phyloP scores from a whole-genome alignment of 2,113 vertebrate species.

The Ailuropoda melanoleuca region DNA sequence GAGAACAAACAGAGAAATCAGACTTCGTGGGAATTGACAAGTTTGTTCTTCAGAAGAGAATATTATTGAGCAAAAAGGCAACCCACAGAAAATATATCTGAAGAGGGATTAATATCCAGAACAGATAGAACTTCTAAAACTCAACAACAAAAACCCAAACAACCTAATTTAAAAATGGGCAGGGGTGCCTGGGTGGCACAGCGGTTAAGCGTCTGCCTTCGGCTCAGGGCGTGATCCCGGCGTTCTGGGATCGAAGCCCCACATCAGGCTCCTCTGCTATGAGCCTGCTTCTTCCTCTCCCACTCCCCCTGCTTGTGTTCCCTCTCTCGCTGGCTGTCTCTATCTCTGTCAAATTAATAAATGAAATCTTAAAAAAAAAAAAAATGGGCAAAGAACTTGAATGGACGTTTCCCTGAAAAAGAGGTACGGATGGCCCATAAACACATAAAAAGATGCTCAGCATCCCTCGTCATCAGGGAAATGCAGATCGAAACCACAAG shows the following conservation, averaged over 20 bases:
- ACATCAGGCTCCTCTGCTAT: too few species aligned
- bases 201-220: too few species aligned
- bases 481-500: neutral
- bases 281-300: too few species aligned
- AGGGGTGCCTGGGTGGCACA: too few species aligned
- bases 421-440: too few species aligned
- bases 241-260: too few species aligned
- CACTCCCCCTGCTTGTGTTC: too few species aligned
- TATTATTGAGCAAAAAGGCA: neutral
- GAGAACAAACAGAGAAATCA: neutral
- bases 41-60: neutral
- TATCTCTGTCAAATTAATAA: too few species aligned
- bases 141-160: neutral
- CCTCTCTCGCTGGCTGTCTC: too few species aligned
- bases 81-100: neutral
- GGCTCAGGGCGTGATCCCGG: too few species aligned
- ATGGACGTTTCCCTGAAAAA: neutral
- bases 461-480: neutral
- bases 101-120: neutral
- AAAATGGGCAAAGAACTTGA: neutral
- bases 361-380: too few species aligned
- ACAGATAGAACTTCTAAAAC: neutral
- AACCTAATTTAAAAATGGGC: neutral
- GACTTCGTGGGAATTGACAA: neutral
- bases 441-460: neutral